Percentiles rank a stretch among this genome's conserved stretches.
Conservation (phyloP, 2,797 vertebrate species). For the Schizopygopsis pylzovi region DNA sequence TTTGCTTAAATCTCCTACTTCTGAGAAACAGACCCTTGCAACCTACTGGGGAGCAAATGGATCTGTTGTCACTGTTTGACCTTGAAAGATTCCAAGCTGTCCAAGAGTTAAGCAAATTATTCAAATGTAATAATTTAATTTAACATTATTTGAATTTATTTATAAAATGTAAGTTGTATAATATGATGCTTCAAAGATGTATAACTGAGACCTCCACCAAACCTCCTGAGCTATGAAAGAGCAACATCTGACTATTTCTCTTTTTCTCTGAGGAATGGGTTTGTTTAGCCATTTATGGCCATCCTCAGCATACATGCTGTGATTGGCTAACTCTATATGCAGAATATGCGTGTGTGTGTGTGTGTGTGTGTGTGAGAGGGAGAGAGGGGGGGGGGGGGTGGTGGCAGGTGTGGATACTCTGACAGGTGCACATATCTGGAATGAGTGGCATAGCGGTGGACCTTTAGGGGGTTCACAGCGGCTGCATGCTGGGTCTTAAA, state of each 20-base stretch:
- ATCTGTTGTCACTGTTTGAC: background rate
- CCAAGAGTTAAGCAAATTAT: background rate
- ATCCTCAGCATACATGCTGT: conserved; percentile 35
- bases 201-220: background rate
- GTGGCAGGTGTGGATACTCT: conserved; percentile 70
- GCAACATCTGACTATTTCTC: background rate
- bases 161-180: background rate
- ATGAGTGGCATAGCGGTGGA: conserved; percentile 78
- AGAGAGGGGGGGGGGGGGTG: conserved; percentile 12
- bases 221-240: background rate
- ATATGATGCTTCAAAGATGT: background rate
- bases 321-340: conserved; percentile 49
- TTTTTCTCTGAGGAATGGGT: conserved; percentile 2
- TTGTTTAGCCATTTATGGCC: conserved; percentile 55
- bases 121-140: background rate
- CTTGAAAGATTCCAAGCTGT: background rate
- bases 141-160: background rate
- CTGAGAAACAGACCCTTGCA: background rate
- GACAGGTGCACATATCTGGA: conserved; percentile 83
- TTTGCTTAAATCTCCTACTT: background rate
- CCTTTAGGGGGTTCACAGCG: conserved; percentile 62
- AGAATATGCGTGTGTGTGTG: background rate
- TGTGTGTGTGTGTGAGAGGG: conserved; percentile 33
- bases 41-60: background rate
- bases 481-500: conserved; percentile 76